These are phyloP conservation scores for Zenarchopterus dispar DNA, from an alignment of 2,797 vertebrate genomes.

Conservation along the genomic window DNA sequence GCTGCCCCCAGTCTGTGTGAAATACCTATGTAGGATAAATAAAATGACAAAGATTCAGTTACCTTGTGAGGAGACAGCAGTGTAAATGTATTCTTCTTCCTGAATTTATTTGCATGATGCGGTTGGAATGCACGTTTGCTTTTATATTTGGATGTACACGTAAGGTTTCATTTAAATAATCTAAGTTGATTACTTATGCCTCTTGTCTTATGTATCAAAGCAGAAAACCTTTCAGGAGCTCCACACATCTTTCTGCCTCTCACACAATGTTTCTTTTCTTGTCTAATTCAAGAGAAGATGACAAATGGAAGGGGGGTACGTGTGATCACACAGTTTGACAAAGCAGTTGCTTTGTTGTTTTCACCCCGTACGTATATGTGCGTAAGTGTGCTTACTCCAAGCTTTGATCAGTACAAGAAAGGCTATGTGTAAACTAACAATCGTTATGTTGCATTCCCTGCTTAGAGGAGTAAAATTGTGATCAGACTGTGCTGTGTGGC, in stretches of 20 bases:
- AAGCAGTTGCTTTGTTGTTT: conserved; percentile 51
- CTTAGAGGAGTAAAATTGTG: conserved; percentile 42
- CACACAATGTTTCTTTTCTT: conserved; percentile 15
- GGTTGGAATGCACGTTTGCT: neutral
- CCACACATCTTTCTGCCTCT: conserved; percentile 13
- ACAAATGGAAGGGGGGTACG: conserved; percentile 43
- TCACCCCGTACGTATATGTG: conserved; percentile 34
- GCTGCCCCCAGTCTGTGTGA: conserved; percentile 36
- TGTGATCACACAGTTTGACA: conserved; percentile 51
- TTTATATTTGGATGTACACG: too few relatives aligned
- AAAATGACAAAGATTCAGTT: neutral
- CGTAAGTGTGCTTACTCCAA: conserved; percentile 30
- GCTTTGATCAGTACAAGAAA: conserved; percentile 57
- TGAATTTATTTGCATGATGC: conserved; percentile 7
- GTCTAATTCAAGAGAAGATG: conserved; percentile 44
- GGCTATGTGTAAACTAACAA: conserved; percentile 46
- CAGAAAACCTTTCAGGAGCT: conserved; percentile 19
- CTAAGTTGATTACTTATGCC: neutral
- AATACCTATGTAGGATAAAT: conserved; percentile 6
- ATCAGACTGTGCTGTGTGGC: conserved; percentile 37
- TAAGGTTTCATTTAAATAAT: too few relatives aligned
- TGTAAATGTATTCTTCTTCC: neutral
- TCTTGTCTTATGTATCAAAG: conserved; percentile 40
- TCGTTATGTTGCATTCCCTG: conserved; percentile 22
- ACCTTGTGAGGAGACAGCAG: neutral